These are phyloP conservation scores for Hemicordylus capensis DNA, from an alignment of 2,113 vertebrate genomes.

Conservation along the genomic window DNA sequence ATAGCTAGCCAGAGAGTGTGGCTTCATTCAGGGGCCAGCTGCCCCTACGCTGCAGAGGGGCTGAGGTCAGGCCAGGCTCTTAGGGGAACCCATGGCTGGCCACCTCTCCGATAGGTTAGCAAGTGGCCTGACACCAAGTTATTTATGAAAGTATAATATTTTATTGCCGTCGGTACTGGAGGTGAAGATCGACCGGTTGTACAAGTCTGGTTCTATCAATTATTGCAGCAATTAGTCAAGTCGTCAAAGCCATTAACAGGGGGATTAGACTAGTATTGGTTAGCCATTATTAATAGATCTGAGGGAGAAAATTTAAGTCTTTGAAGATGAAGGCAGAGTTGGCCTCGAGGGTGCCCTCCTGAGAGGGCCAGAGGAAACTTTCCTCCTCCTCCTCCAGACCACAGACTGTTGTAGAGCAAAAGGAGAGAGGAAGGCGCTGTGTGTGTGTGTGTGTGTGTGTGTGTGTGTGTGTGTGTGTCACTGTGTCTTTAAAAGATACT, in stretches of 20 bases:
- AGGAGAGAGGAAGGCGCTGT: neutral
- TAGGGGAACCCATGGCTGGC: constrained; percentile 31
- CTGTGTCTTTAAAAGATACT: constrained; percentile 36
- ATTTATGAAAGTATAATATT: constrained; percentile 79
- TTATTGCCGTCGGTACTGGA: constrained; percentile 82
- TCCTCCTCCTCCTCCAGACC: neutral
- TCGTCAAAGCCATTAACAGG: constrained; percentile 72
- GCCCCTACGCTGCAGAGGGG: constrained; percentile 58
- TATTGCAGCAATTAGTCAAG: constrained; percentile 91
- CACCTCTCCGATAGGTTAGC: constrained; percentile 27
- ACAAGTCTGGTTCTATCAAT: constrained; percentile 87
- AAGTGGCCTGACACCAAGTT: constrained; percentile 65
- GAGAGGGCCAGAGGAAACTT: constrained; percentile 10
- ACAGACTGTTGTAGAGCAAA: neutral
- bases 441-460: too few species aligned
- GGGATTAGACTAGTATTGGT: constrained; percentile 76
- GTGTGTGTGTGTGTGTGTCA: neutral
- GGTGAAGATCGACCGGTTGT: constrained; percentile 84
- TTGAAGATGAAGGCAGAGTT: constrained; percentile 28
- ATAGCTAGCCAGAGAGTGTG: constrained; percentile 36
- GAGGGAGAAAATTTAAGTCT: constrained; percentile 5
- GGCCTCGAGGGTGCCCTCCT: constrained; percentile 49
- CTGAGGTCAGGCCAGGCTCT: constrained; percentile 69
- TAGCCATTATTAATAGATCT: constrained; percentile 66
- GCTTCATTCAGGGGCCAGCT: constrained; percentile 77